Evolutionary conservation across 2,797 vertebrate species (phyloP), one percentile per base, ranked within the genome.

Genomic region (Tenualosa thibaudeaui): DNA sequence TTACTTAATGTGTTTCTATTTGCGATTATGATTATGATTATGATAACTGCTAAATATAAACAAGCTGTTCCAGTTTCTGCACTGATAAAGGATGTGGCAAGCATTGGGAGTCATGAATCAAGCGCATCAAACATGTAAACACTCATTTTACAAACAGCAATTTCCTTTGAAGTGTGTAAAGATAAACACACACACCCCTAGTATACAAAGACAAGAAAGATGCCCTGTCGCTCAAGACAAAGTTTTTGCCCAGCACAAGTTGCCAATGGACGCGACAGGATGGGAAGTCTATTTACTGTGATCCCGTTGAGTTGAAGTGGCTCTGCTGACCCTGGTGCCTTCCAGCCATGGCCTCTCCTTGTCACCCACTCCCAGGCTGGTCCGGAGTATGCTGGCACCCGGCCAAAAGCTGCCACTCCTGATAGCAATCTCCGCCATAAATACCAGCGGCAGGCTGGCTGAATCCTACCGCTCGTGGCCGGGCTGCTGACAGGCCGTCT

Each of bases 11-110:
- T 7, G 37, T 46, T 46, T 40, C 68, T 75, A 75, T 75, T 75
- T 78, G 26, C 40, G 65, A 71, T 71, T 71, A 78, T 78, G 71
- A 43, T 78, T 78, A 78, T 46, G 71, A 46, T 78, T 78, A 78
- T 40, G 71, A 43, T 78, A 46, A 46, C 15, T 22, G 40, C 71
- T 78, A 43, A 22, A 22, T 78, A 43, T 78, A 78, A 78, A 78
- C 71, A 22, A 22, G 71, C 40, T 78, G 71, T 46, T 46, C 71
- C 37, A 75, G 68, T 75, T 75, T 75, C 68, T 43, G 68, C 68
- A 43, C 68, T 43, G 68, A 5, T 8, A 62, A 26, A 26, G 17
- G 6, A 43, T 43, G 15, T 4, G 5, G 37, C 15, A 75, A 75
- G 62, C 60, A 26, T 26, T 26, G 9, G n/a, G 0, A 65, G 31